Evolutionary conservation across 2,888 invertebrate species (phyloP).

Genomic region (Eilema depressum): DNA sequence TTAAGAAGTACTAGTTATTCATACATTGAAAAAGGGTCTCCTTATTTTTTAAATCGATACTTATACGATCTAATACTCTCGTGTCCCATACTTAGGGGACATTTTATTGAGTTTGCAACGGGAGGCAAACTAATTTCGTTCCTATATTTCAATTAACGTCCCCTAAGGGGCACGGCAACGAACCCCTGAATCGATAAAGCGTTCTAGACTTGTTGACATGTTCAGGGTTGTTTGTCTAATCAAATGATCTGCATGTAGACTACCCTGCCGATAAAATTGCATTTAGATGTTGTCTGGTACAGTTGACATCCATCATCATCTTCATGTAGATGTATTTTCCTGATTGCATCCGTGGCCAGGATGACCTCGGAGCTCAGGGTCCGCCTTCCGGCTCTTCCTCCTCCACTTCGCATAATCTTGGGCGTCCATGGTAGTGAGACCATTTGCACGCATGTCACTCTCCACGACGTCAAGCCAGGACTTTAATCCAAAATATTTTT

Average conservation of each 20-base stretch:
- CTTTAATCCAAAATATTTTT: no score
- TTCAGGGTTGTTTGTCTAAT: neutral
- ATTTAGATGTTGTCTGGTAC: neutral
- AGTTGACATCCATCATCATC: neutral
- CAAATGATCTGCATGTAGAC: neutral
- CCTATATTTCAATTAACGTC: conserved; percentile 27
- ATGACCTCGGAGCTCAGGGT: no score
- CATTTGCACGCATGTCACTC: no score
- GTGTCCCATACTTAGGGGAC: conserved; percentile 17
- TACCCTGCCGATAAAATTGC: neutral
- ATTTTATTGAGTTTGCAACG: conserved; percentile 21
- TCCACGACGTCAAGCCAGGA: no score
- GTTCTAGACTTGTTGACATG: conserved; percentile 15
- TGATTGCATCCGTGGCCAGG: no score
- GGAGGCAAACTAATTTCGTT: conserved; percentile 21
- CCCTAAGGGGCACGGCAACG: conserved; percentile 15
- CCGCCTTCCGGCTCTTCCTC: no score
- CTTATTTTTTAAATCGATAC: neutral
- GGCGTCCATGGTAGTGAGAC: no score
- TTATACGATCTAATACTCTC: neutral
- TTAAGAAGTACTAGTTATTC: neutral
- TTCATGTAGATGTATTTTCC: no score
- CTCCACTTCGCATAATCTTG: no score
- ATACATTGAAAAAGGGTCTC: neutral
- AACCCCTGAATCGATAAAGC: conserved; percentile 19